Evolutionary conservation across 1,140 invertebrate genomes (phyloP), one percentile per base, ranked within the genome.

Genomic region (Drosophila seguyi): DNA sequence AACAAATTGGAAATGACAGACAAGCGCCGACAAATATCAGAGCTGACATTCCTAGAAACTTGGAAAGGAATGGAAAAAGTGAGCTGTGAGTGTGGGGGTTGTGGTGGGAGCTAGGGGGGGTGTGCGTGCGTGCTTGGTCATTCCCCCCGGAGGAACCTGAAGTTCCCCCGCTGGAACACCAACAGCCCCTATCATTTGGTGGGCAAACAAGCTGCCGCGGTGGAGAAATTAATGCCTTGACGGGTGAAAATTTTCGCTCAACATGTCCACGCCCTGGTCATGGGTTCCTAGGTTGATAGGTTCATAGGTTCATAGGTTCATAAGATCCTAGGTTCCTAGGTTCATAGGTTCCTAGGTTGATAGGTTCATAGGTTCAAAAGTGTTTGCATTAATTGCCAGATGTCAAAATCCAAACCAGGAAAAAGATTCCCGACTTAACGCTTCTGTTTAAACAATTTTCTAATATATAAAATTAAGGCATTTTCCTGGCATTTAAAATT

Each of bases 1-100:
- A 76, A 68, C 80, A 83, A 86, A 83, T 83, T 88, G 76, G 76
- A 88, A 84, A 74, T 83, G 84, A 86, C 84, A 76, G 84, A 86
- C 83, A 87, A 86, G 61, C 83, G 83, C 66, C 83, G 66, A 87
- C 79, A 79, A 87, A 76, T 85, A 87, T 87, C 79, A 82, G 52
- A 82, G 45, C 77, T 76, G 73, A 75, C 73, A 63, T 75, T 63
- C 72, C 41, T 52, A 56, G 50, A 57, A 73, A 61, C 71, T 67
- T 29, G 31, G 31, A 56, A 74, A n/a, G 25, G 20, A 62, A 63
- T 20, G 38, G 29, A 47, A 42, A 60, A 39, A 39, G 20, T 18
- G 31, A 45, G 47, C 18, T 38, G 10, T 25, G 20, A 39, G 6
- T 6, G 0, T 16, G 31, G 20, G 16, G 16, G n/a, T n/a, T 3